Conservation (phyloP, 2,797 vertebrate species). For the Pangasius djambal region DNA sequence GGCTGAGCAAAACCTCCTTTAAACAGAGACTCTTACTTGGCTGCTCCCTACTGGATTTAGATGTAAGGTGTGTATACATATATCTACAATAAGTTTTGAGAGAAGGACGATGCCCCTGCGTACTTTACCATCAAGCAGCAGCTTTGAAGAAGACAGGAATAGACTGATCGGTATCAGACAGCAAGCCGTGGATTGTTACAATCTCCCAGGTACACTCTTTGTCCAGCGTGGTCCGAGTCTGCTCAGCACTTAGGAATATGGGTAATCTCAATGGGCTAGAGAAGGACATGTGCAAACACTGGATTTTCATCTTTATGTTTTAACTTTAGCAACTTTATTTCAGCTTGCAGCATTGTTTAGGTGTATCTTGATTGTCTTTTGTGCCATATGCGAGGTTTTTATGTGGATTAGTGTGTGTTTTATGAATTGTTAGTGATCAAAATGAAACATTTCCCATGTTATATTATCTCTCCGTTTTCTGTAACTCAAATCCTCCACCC, state of each 20-base stretch:
- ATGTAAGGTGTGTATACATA: not conserved
- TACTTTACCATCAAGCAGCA: slow-evolving; percentile 78
- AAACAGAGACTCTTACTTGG: slow-evolving; percentile 1
- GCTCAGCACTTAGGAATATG: not conserved
- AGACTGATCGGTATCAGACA: slow-evolving; percentile 67
- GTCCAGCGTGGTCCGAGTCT: not conserved
- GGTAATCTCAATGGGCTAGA: not conserved
- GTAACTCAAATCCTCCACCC: slow-evolving; percentile 4
- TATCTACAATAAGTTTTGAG: not conserved
- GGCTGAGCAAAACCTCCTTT: slow-evolving; percentile 16
- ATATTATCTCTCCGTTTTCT: not conserved
- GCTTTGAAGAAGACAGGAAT: slow-evolving; percentile 81
- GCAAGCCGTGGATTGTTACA: slow-evolving; percentile 55
- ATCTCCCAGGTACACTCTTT: slow-evolving; percentile 67
- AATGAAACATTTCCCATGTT: not conserved
- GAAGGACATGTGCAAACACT: not conserved
- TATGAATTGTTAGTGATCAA: no score
- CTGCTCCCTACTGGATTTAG: slow-evolving; percentile 38
- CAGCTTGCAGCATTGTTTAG: not conserved
- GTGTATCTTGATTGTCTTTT: not conserved
- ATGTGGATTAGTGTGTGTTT: not conserved
- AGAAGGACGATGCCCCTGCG: slow-evolving; percentile 80
- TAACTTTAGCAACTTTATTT: not conserved
- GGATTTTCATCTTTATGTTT: not conserved
- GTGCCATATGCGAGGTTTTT: no score